Conservation (phyloP, 2,113 vertebrate genomes). For the Equus przewalskii region DNA sequence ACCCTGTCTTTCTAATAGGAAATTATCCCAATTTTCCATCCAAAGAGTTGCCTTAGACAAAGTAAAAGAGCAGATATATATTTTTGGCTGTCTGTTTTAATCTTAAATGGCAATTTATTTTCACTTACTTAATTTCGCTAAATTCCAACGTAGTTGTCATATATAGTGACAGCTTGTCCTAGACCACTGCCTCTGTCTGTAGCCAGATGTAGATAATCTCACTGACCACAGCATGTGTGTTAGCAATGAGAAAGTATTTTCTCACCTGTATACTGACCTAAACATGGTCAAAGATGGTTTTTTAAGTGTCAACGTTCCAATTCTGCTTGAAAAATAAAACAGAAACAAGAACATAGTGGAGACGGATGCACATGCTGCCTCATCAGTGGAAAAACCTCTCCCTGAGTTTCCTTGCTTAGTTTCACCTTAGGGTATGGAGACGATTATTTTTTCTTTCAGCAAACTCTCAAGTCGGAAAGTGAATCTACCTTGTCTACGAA, state of each 20-base stretch:
- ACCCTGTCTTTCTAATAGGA: background rate
- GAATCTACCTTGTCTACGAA: background rate
- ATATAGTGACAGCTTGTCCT: background rate
- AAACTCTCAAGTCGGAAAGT: constrained; percentile 40
- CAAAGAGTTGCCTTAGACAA: background rate
- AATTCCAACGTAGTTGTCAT: background rate
- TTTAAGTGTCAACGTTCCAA: background rate
- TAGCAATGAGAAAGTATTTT: background rate
- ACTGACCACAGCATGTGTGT: background rate
- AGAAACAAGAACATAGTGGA: background rate
- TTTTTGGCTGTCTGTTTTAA: background rate
- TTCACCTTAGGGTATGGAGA: constrained; percentile 19
- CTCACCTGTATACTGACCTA: background rate
- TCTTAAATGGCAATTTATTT: background rate
- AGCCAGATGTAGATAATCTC: background rate
- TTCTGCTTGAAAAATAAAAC: background rate
- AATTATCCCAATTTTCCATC: constrained; percentile 28
- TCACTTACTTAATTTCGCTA: background rate
- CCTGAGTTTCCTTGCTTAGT: background rate
- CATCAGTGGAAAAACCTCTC: constrained; percentile 20
- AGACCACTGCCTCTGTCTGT: background rate
- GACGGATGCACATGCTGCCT: background rate
- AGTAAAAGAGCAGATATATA: background rate
- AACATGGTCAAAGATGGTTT: background rate
- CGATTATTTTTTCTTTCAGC: constrained; percentile 2